Evolutionary conservation across 2,797 vertebrate species (phyloP).

Genomic region (Anguilla anguilla): DNA sequence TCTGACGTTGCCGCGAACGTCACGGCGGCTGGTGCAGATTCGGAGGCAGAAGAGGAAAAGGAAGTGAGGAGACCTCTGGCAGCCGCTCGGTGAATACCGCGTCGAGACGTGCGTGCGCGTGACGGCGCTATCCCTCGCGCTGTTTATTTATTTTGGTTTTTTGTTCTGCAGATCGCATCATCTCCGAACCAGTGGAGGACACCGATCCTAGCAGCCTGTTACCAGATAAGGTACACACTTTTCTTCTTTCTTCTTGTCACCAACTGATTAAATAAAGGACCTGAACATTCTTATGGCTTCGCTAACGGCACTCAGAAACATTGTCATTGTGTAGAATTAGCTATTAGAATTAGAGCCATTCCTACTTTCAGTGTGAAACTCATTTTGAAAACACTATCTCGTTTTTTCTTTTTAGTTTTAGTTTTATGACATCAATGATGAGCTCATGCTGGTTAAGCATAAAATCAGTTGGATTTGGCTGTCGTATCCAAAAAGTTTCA

Average conservation of each 20-base stretch:
- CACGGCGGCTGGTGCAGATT: too few species aligned
- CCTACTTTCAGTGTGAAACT: neutral
- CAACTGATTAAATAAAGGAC: neutral
- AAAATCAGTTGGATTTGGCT: too few species aligned
- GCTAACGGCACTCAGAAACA: neutral
- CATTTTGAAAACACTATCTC: neutral
- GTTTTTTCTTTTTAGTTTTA: neutral
- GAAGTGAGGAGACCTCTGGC: neutral
- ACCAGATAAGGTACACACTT: constrained; percentile 77
- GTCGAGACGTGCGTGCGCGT: too few species aligned
- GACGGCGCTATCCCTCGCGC: too few species aligned
- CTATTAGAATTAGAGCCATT: too few species aligned
- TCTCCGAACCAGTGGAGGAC: constrained; percentile 91
- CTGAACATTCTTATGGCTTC: neutral
- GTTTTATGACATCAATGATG: neutral
- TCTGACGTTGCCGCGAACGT: too few species aligned
- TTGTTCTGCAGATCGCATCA: constrained; percentile 68
- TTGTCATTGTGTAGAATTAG: neutral
- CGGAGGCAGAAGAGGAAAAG: neutral
- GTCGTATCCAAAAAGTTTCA: too few species aligned
- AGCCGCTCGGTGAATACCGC: too few species aligned
- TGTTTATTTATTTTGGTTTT: neutral
- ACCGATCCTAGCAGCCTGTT: constrained; percentile 90
- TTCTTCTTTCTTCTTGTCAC: neutral
- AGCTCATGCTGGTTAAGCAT: neutral